phyloP scores from a whole-genome alignment of 2,888 invertebrate species.

The Aproaerema taeniolella region DNA sequence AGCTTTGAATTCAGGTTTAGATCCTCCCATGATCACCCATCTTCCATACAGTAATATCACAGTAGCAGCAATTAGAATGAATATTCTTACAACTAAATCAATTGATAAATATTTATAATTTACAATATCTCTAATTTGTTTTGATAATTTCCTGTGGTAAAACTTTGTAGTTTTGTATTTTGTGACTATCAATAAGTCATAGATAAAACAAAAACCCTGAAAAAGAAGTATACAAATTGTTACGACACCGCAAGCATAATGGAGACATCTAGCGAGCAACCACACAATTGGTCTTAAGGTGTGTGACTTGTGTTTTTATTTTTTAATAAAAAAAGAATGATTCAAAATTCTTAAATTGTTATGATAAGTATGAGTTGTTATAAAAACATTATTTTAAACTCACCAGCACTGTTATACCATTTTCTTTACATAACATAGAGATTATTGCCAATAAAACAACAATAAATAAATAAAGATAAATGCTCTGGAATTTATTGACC shows the following conservation, averaged over 20 bases:
- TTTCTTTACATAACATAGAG: constrained; percentile 95
- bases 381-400: too few species aligned
- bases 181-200: constrained; percentile 82
- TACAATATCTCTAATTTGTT: too few species aligned
- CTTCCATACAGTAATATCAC: constrained; percentile 79
- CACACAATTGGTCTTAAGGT: too few species aligned
- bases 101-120: constrained; percentile 3
- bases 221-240: too few species aligned
- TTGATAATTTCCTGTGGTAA: constrained; percentile 27
- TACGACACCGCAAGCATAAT: too few species aligned
- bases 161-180: too few species aligned
- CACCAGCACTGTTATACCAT: constrained; percentile 93
- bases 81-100: constrained; percentile 61
- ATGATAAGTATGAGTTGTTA: too few species aligned
- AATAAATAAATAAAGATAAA: constrained; percentile 32
- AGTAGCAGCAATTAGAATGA: constrained; percentile 64
- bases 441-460: constrained; percentile 69
- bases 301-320: too few species aligned
- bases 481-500: constrained; percentile 19
- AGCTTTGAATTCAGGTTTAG: constrained; percentile 87
- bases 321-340: too few species aligned
- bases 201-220: constrained; percentile 80
- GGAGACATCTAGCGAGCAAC: too few species aligned
- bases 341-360: too few species aligned
- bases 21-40: constrained; percentile 87